These are phyloP conservation scores for Leptogaster cylindrica DNA, from an alignment of 2,888 invertebrate species.

Conservation along the genomic window DNA sequence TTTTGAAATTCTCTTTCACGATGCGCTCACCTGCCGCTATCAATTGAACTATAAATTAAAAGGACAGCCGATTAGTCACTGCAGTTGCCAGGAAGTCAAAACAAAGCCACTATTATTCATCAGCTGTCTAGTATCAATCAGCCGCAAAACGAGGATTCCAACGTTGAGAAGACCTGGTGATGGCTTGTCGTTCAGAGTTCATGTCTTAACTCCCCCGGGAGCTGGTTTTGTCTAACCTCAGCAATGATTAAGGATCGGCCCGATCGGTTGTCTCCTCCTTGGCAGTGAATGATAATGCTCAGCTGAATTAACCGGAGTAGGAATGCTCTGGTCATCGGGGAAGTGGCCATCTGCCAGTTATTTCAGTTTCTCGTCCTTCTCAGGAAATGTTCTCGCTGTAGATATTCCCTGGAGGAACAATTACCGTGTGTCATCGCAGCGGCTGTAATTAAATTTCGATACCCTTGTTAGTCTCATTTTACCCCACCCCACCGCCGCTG, in stretches of 20 bases:
- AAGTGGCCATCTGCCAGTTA: constrained; percentile 31
- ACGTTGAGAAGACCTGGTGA: constrained; percentile 8
- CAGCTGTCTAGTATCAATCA: constrained; percentile 26
- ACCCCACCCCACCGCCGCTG: not conserved
- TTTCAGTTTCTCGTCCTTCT: constrained; percentile 21
- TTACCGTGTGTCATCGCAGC: constrained; percentile 24
- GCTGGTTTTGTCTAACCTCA: constrained; percentile 23
- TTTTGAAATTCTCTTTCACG: constrained; percentile 13
- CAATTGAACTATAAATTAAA: constrained; percentile 5
- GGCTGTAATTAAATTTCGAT: constrained; percentile 21
- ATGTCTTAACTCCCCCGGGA: constrained; percentile 12
- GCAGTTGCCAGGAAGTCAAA: constrained; percentile 6
- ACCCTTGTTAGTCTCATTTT: constrained; percentile 1
- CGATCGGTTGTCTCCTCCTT: constrained; percentile 26
- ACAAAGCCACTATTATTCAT: constrained; percentile 28
- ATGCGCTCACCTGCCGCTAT: constrained; percentile 19
- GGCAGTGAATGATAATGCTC: constrained; percentile 31
- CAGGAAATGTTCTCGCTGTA: not conserved
- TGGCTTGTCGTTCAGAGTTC: constrained; percentile 13
- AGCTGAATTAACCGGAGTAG: not conserved
- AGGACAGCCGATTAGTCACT: constrained; percentile 30
- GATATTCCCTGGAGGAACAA: constrained; percentile 2
- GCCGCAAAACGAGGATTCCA: constrained; percentile 21
- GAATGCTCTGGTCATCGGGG: constrained; percentile 11
- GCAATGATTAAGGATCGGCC: constrained; percentile 31